Evolutionary conservation across 1,140 invertebrate species (phyloP).

Genomic region (Elymnias hypermnestra): DNA sequence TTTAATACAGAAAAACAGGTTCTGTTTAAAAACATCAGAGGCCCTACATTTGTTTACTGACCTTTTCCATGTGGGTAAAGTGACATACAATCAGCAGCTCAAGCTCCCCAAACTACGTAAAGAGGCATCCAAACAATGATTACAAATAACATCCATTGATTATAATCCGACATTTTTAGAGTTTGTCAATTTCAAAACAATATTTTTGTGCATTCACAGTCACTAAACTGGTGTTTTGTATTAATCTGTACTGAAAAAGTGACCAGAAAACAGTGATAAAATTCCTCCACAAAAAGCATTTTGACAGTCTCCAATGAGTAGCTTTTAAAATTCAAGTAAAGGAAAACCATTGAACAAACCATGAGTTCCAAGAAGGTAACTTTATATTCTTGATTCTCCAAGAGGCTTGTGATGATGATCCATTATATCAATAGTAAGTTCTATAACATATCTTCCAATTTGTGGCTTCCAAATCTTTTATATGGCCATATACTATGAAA

Average conservation of each 20-base stretch:
- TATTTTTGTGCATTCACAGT: conserved; percentile 27
- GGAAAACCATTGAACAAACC: conserved; percentile 14
- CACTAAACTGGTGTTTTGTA: conserved; percentile 56
- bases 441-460: no score
- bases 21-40: conserved; percentile 51
- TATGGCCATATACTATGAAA: no score
- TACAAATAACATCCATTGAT: conserved; percentile 15
- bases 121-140: conserved; percentile 31
- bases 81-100: conserved; percentile 30
- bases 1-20: conserved; percentile 66
- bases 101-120: conserved; percentile 25
- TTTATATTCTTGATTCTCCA: no score
- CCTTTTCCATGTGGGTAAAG: conserved; percentile 46
- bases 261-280: conserved; percentile 63
- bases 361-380: no score
- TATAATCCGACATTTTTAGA: conserved; percentile 19
- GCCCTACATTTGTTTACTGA: conserved; percentile 63
- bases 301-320: conserved; percentile 10
- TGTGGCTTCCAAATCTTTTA: no score
- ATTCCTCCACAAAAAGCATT: conserved; percentile 38
- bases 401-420: no score
- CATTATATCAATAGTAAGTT: not conserved
- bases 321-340: conserved; percentile 10
- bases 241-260: conserved; percentile 67
- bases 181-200: conserved; percentile 37